These are phyloP conservation scores for Hippasteria phrygiana DNA, from an alignment of 53 echinoderm and acorn worm species.

Conservation along the genomic window DNA sequence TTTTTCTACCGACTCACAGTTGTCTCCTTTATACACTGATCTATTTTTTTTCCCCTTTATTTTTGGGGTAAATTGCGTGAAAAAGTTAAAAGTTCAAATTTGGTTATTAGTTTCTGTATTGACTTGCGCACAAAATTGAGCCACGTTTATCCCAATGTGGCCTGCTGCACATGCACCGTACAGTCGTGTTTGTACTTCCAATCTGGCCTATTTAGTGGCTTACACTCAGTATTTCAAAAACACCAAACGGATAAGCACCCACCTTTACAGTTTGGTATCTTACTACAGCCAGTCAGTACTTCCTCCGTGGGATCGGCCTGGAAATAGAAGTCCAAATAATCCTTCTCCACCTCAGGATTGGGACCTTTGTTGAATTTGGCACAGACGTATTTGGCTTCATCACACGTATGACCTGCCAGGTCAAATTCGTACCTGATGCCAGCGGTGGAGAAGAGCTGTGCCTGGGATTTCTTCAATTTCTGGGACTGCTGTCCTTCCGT, in stretches of 20 bases:
- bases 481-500: constrained; percentile 44
- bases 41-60: too few relatives aligned
- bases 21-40: too few relatives aligned
- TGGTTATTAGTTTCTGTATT: too few relatives aligned
- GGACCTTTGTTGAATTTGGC: constrained; percentile 73
- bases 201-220: neutral
- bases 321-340: constrained; percentile 69
- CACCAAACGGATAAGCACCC: constrained; percentile 6
- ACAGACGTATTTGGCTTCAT: constrained; percentile 83
- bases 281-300: constrained; percentile 80
- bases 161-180: too few relatives aligned
- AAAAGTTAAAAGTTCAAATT: too few relatives aligned
- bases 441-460: constrained; percentile 59
- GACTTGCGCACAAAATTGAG: too few relatives aligned
- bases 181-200: too few relatives aligned
- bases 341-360: constrained; percentile 54
- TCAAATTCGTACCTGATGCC: constrained; percentile 76
- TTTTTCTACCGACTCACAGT: too few relatives aligned
- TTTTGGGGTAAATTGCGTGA: too few relatives aligned
- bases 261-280: constrained; percentile 76
- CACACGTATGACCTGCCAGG: constrained; percentile 74
- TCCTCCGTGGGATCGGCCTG: constrained; percentile 65
- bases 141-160: too few relatives aligned
- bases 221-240: neutral
- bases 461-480: constrained; percentile 47